These are phyloP conservation scores for Nymphalis urticae DNA, from an alignment of 2,888 invertebrate species.

Conservation along the genomic window DNA sequence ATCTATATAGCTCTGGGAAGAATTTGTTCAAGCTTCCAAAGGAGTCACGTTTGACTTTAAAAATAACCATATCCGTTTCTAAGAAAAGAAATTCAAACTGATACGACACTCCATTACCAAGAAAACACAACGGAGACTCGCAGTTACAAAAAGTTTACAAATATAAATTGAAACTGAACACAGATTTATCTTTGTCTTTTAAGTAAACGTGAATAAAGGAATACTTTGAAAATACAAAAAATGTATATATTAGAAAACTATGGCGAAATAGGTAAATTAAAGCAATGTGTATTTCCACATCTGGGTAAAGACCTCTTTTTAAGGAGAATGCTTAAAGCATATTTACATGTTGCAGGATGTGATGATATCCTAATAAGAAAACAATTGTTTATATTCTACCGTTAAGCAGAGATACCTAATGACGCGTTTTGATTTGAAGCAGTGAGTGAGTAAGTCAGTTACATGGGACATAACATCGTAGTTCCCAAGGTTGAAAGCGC, in stretches of 20 bases:
- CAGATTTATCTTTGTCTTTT: background rate
- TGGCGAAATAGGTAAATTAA: no score
- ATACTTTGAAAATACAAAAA: background rate
- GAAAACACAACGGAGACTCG: conserved; percentile 11
- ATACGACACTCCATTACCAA: conserved; percentile 8
- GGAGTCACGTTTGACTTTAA: conserved; percentile 4
- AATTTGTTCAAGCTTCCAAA: background rate
- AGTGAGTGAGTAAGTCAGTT: no score
- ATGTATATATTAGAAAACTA: background rate
- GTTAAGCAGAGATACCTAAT: no score
- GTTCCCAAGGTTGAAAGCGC: no score
- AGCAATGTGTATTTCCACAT: no score
- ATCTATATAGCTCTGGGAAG: conserved; percentile 1
- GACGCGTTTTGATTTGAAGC: no score
- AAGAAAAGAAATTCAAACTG: conserved; percentile 10
- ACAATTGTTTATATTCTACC: no score
- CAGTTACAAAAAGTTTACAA: conserved; percentile 4
- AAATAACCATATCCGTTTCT: conserved; percentile 4
- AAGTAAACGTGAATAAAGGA: background rate
- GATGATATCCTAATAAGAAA: no score
- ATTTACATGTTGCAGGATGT: no score
- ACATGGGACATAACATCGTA: no score
- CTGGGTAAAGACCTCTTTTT: no score
- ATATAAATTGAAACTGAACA: background rate
- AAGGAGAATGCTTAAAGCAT: no score